Evolutionary conservation across 1,140 invertebrate species (phyloP).

Genomic region (Trissolcus basalis): DNA sequence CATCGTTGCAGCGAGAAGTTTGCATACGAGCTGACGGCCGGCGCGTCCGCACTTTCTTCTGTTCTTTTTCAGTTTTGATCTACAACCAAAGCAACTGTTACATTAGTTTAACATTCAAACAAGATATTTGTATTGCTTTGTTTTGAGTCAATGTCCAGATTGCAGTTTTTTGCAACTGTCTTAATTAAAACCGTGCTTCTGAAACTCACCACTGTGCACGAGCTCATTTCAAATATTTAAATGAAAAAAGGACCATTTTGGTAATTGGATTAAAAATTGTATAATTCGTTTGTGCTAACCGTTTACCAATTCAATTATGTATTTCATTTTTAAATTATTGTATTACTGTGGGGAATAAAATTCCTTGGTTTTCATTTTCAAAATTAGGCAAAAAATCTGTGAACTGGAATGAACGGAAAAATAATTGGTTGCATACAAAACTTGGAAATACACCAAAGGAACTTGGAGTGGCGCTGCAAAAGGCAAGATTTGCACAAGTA

Average conservation of each 20-base stretch:
- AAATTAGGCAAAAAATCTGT: background rate
- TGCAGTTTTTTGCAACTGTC: slow-evolving; percentile 15
- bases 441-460: slow-evolving; percentile 23
- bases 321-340: too few species aligned
- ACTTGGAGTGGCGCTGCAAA: slow-evolving; percentile 7
- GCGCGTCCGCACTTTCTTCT: slow-evolving; percentile 22
- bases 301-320: too few species aligned
- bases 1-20: slow-evolving; percentile 32
- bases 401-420: slow-evolving; percentile 6
- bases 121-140: slow-evolving; percentile 20
- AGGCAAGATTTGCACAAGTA: slow-evolving; percentile 36
- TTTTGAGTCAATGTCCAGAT: slow-evolving; percentile 3
- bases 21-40: slow-evolving; percentile 48
- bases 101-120: slow-evolving; percentile 43
- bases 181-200: slow-evolving; percentile 33
- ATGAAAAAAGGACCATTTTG: too few species aligned
- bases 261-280: too few species aligned
- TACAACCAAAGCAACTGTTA: slow-evolving; percentile 44
- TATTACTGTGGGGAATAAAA: slow-evolving; percentile 14
- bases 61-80: slow-evolving; percentile 41
- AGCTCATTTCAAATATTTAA: too few species aligned
- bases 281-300: too few species aligned
- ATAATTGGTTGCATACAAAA: slow-evolving; percentile 33
- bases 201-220: too few species aligned
- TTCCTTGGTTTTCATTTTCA: background rate